Evolutionary conservation across 1,140 invertebrate genomes (phyloP).

Genomic region (Cyrtorhinus lividipennis): DNA sequence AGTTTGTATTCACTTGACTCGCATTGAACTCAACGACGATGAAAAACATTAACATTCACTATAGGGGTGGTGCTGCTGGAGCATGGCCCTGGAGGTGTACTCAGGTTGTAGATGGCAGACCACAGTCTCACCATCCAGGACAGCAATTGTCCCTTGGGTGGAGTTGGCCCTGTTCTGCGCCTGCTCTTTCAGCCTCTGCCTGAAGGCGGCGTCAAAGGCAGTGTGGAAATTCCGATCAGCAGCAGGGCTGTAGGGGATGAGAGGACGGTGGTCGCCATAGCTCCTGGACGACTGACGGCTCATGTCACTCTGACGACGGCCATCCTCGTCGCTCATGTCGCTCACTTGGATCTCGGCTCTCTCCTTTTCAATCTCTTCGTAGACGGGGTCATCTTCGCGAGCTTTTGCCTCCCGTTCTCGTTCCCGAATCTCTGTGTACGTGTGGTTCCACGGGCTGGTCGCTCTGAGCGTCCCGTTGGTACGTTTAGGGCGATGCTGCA

Average conservation of each 20-base stretch:
- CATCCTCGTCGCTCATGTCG: slow-evolving; percentile 63
- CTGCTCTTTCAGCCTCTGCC: slow-evolving; percentile 42
- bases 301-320: slow-evolving; percentile 59
- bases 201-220: slow-evolving; percentile 28
- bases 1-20: no score
- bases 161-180: slow-evolving; percentile 27
- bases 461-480: slow-evolving; percentile 26
- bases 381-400: slow-evolving; percentile 63
- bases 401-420: slow-evolving; percentile 32
- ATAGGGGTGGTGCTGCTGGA: slow-evolving; percentile 40
- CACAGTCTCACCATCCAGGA: slow-evolving; percentile 66
- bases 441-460: slow-evolving; percentile 37
- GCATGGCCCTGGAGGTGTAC: slow-evolving; percentile 22
- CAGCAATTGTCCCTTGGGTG: slow-evolving; percentile 46
- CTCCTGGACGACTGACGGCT: slow-evolving; percentile 58
- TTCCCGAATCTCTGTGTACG: slow-evolving; percentile 43
- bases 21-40: no score
- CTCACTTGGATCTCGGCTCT: slow-evolving; percentile 51
- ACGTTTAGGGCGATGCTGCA: slow-evolving; percentile 32
- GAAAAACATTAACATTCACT: slow-evolving; percentile 41
- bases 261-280: slow-evolving; percentile 61
- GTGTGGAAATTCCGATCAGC: slow-evolving; percentile 29
- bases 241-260: slow-evolving; percentile 49
- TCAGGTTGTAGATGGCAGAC: slow-evolving; percentile 62
- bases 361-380: slow-evolving; percentile 60